phyloP scores from a whole-genome alignment of 53 echinoderm and acorn worm species.

The Holothuria scabra region DNA sequence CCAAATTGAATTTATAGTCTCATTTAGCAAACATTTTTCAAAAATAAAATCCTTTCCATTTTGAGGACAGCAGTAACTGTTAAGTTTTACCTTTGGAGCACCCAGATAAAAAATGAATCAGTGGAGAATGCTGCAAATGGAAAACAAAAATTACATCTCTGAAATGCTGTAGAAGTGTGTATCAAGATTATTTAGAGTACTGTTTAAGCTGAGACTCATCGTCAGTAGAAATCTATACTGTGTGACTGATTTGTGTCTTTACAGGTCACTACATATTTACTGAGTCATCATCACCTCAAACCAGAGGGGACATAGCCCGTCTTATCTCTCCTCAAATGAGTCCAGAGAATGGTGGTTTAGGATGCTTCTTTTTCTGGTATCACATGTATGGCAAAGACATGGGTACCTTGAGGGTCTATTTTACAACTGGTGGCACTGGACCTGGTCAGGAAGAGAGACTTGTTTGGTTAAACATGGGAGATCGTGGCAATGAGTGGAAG shows the following conservation, averaged over 20 bases:
- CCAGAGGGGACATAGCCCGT: neutral
- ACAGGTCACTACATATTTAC: conserved; percentile 67
- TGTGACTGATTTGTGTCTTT: neutral
- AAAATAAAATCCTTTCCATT: no score
- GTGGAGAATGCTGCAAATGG: no score
- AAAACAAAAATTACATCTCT: no score
- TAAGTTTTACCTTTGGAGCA: no score
- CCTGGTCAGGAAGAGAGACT: neutral
- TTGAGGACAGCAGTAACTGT: no score
- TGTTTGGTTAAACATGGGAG: neutral
- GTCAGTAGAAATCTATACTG: neutral
- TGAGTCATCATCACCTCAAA: conserved; percentile 61
- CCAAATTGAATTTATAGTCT: no score
- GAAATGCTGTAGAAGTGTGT: no score
- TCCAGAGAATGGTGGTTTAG: neutral
- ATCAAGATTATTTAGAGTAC: no score
- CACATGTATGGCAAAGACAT: conserved; percentile 81
- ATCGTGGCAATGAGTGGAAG: neutral
- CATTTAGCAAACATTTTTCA: no score
- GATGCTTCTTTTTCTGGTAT: conserved; percentile 82
- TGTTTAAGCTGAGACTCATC: no score
- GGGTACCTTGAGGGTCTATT: conserved; percentile 35
- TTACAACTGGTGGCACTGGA: neutral
- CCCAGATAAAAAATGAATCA: no score
- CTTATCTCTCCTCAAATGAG: neutral